Base-by-base conservation (phyloP, 2,888 invertebrate genomes). In the Drosophila bunnanda region DNA sequence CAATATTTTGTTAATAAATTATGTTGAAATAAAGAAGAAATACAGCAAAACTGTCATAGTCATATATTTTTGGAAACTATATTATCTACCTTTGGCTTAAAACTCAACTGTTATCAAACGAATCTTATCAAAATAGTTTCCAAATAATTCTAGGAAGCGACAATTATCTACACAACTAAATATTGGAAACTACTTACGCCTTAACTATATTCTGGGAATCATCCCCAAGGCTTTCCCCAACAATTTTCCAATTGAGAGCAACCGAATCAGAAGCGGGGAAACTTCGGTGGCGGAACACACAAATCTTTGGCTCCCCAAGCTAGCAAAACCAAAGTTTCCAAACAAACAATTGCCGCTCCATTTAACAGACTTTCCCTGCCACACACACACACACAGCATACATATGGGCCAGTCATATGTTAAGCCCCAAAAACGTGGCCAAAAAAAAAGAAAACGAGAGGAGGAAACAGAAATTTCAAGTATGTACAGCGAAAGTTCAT, bases 401-500 rank as follows among this genome's bases (percentile, higher is more conserved):
- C 52, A 73, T 72, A 65, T 70, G 71, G 55, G 10, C 32, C 73
- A 65, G 58, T 64, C 73, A 73, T 54, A 73, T 73, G 73, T 73
- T 73, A 59, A 59, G 64, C 58, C 56, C 52, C 55, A 17, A 71
- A 54, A 66, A 34, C 58, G 50, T 41, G 34, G 64, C 64, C 41
- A 25, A 39, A 62, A 57, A 25, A 52, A 25, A 46, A 25, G 22
- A 22, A 25, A 39, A 62, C 34, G 20, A 44, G 20, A 46, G 25
- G 22, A 22, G 41, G 28, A 25, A 48, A n/a, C 32, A 41, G 56
- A 39, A 56, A 71, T 68, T 52, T 34, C 55, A 65, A 41, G 69
- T 68, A 76, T 61, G 62, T 57, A 55, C 55, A 48, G 57, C 39
- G 34, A 75, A 76, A 76, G 66, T 79, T 81, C 71, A 65, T 68